Percentiles rank a stretch among this genome's conserved stretches.
phyloP scores from a whole-genome alignment of 2,113 vertebrate genomes.

The Caretta caretta region DNA sequence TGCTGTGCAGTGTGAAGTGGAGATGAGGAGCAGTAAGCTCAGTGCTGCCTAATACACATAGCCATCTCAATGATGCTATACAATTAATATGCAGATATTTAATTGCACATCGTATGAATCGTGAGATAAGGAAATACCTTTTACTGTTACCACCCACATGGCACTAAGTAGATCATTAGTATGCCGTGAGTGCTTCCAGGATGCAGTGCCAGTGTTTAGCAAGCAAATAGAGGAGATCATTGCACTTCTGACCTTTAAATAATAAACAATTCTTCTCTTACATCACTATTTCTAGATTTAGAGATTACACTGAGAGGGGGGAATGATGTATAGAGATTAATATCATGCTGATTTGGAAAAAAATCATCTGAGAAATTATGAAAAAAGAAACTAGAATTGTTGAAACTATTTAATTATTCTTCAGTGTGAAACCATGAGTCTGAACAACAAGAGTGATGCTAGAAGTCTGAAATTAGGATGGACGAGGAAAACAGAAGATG shows the following conservation, averaged over 20 bases:
- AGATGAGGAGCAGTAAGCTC: neutral
- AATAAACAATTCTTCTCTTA: neutral
- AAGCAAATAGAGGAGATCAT: neutral
- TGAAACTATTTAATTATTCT: neutral
- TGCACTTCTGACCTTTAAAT: neutral
- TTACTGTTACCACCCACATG: neutral
- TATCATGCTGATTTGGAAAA: neutral
- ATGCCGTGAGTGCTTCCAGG: neutral
- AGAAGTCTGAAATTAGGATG: neutral
- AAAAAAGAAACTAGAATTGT: neutral
- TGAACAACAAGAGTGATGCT: neutral
- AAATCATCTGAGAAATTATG: neutral
- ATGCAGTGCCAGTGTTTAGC: neutral
- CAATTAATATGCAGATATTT: neutral
- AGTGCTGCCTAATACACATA: neutral
- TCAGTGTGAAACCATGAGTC: neutral
- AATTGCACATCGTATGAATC: neutral
- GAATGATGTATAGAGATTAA: neutral
- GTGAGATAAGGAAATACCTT: conserved; percentile 5
- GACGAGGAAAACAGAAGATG: neutral
- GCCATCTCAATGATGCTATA: neutral
- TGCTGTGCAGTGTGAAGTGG: neutral
- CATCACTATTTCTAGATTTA: neutral
- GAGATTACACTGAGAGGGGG: neutral
- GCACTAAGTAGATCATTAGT: neutral